Evolutionary conservation across 1,140 invertebrate species (phyloP).

Genomic region (Diabrotica virgifera): DNA sequence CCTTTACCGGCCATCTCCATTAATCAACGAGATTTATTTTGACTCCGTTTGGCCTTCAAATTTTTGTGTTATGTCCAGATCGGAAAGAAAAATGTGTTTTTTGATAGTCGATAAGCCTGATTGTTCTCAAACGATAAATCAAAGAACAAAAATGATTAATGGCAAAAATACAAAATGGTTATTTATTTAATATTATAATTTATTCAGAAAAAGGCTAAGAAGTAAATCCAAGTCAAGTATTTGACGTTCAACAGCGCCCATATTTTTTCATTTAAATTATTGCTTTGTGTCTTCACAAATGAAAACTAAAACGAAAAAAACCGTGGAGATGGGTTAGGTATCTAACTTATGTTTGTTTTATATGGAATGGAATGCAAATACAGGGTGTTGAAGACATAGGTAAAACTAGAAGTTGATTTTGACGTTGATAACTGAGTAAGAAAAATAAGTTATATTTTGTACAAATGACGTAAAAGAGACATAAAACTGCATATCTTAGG

Average conservation of each 20-base stretch:
- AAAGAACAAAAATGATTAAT: constrained; percentile 19
- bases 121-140: neutral
- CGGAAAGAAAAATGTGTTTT: constrained; percentile 1
- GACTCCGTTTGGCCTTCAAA: neutral
- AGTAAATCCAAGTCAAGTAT: neutral
- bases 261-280: constrained; percentile 3
- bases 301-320: neutral
- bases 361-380: too few species aligned
- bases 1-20: too few species aligned
- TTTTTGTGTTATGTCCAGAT: neutral
- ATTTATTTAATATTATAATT: constrained; percentile 9
- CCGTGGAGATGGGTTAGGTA: too few species aligned
- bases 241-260: neutral
- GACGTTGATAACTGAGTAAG: too few species aligned
- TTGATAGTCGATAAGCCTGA: constrained; percentile 9
- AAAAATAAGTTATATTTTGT: too few species aligned
- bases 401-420: too few species aligned
- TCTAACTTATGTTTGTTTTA: too few species aligned
- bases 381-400: too few species aligned
- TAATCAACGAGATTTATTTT: neutral
- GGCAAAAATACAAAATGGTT: constrained; percentile 16
- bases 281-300: neutral
- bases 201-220: constrained; percentile 1
- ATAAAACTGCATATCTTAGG: too few species aligned
- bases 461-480: too few species aligned